Evolutionary conservation across 2,797 vertebrate species (phyloP), one percentile per base, ranked within the genome.

Genomic region (Sebastes itinus): DNA sequence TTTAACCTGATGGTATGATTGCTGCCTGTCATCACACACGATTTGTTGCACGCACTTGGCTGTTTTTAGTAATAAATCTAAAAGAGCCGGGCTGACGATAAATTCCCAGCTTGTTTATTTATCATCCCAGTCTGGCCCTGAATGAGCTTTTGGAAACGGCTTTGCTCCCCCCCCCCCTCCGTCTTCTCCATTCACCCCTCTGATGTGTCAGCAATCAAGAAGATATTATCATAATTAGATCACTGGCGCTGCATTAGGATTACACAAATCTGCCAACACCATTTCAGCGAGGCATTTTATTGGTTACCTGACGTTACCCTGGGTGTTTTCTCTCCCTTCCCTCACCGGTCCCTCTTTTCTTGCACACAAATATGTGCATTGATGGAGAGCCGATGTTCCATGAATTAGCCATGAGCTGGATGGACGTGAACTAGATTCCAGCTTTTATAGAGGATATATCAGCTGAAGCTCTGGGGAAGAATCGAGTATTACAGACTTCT

Each of bases 161-260:
- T 54, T 72, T 49, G 35, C 67, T 52, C 13, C 71, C 33, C 30
- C 54, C 49, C 30, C 66, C 67, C 64, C 69, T 42, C 66, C 63
- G 2, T 76, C 83, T 67, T 33, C 63, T 74, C 77, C 55, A 35
- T 78, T 83, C 85, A 81, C 52, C 76, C 81, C 42, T 83, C 75
- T 86, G 91, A 94, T 79, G 87, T 93, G 93, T 93, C 94, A 81
- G 88, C 89, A 93, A 94, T 95, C 91, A 94, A 88, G 85, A 77
- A 64, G 87, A 94, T 92, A 92, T 93, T 89, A 94, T 95, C 94
- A 93, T 95, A 95, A 95, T 95, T 93, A 93, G 93, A 95, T 95
- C 91, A 92, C 89, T 89, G 89, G 90, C 75, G 63, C 80, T 83
- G 87, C 88, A 77, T 88, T 87, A 85, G 84, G 73, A 90, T 88